phyloP scores from a whole-genome alignment of 2,113 vertebrate genomes.

The Machaerirhynchus nigripectus region DNA sequence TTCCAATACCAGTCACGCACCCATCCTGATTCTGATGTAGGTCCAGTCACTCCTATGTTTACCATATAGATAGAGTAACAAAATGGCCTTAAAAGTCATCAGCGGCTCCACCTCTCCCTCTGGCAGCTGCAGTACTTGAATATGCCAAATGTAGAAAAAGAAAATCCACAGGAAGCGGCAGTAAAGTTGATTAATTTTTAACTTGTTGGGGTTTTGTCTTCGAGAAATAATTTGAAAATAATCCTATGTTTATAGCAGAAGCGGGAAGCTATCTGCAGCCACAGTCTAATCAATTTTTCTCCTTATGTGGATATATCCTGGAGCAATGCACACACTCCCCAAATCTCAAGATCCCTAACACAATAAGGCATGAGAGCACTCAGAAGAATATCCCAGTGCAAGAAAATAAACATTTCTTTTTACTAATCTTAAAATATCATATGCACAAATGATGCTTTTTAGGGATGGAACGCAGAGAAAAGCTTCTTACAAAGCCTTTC shows the following conservation, averaged over 20 bases:
- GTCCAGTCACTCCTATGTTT: neutral
- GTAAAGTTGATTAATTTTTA: neutral
- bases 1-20: neutral
- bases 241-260: neutral
- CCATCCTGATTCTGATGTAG: neutral
- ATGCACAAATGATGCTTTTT: neutral
- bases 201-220: neutral
- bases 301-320: neutral
- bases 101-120: neutral
- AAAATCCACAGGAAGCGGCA: neutral
- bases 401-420: neutral
- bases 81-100: neutral
- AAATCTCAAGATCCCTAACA: slow-evolving; percentile 40
- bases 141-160: neutral
- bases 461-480: neutral
- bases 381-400: neutral
- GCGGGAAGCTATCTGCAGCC: neutral
- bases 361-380: neutral
- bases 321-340: neutral
- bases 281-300: neutral
- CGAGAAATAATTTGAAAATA: neutral
- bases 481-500: neutral
- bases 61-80: neutral
- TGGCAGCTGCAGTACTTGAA: neutral
- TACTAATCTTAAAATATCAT: neutral